phyloP scores from a whole-genome alignment of 30 jellyfish, hydroid and myxozoan species.

The Chrysaora quinquecirrha region DNA sequence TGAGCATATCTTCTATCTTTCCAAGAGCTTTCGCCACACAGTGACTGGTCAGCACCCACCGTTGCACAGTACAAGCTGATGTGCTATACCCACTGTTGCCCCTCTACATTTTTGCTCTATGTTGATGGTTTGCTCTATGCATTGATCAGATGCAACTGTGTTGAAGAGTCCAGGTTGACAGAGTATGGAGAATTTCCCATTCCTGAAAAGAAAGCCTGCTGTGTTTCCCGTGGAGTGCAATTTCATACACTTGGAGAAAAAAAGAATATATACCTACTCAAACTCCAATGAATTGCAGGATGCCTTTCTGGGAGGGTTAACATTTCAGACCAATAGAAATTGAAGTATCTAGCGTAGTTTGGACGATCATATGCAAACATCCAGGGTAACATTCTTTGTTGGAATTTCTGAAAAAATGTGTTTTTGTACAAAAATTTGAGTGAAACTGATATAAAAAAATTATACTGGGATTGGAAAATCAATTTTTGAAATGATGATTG shows the following conservation, averaged over 20 bases:
- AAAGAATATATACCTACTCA: constrained; percentile 13
- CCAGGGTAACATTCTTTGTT: constrained; percentile 46
- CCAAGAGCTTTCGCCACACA: constrained; percentile 48
- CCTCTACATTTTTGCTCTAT: constrained; percentile 58
- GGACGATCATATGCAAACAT: constrained; percentile 69
- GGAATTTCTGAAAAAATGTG: no score
- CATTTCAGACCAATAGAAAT: constrained; percentile 59
- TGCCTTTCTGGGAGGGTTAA: constrained; percentile 30
- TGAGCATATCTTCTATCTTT: constrained; percentile 26
- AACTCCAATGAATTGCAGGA: constrained; percentile 42
- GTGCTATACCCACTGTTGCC: constrained; percentile 65
- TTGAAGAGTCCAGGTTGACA: constrained; percentile 27
- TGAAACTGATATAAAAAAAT: no score
- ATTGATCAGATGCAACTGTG: constrained; percentile 59
- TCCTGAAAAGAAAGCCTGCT: constrained; percentile 30
- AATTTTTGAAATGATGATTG: no score
- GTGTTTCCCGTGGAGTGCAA: constrained; percentile 22
- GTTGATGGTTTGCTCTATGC: constrained; percentile 60
- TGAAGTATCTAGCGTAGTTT: constrained; percentile 44
- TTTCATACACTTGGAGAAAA: constrained; percentile 37
- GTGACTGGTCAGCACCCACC: constrained; percentile 68
- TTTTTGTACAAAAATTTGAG: no score
- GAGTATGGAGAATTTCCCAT: constrained; percentile 41
- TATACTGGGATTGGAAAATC: no score
- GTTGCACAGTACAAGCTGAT: constrained; percentile 51